A percentile compares a stretch with the other conserved stretches of the same genome.
Evolutionary conservation across 2,113 vertebrate genomes (phyloP).

Genomic region (Cranoglanis bouderius): DNA sequence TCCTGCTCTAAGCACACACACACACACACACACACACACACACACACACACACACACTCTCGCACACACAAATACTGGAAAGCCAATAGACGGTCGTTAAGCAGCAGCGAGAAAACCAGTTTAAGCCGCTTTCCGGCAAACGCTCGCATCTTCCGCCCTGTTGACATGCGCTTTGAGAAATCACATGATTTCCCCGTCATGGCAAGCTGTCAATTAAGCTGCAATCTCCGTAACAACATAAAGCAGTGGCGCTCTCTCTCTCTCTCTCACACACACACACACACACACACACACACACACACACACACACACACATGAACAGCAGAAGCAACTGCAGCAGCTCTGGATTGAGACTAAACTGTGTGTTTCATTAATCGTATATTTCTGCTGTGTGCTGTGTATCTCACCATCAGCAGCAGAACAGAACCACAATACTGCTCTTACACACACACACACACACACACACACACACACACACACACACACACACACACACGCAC

Average conservation of each 20-base stretch:
- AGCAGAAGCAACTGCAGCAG: not conserved
- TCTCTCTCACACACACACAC: not conserved
- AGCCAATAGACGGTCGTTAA: conserved; percentile 26
- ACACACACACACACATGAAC: conserved; percentile 47
- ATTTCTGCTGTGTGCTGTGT: conserved; percentile 63
- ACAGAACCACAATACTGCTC: conserved; percentile 34
- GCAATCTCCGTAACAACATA: conserved; percentile 38
- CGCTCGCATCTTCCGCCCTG: conserved; percentile 23
- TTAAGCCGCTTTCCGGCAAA: conserved; percentile 41
- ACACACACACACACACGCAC: conserved; percentile 8
- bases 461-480: conserved; percentile 1
- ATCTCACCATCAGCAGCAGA: conserved; percentile 23
- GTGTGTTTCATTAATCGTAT: conserved; percentile 52
- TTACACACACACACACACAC: conserved; percentile 3
- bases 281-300: conserved; percentile 48
- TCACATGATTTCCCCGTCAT: conserved; percentile 31
- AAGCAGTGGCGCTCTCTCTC: conserved; percentile 8
- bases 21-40: not conserved
- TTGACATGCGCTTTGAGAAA: conserved; percentile 41
- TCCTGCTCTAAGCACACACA: too few species aligned
- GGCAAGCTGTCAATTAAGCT: conserved; percentile 44
- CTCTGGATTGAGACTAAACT: conserved; percentile 70
- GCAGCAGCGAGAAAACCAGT: conserved; percentile 24
- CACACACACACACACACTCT: not conserved
- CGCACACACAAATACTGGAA: conserved; percentile 25